These are phyloP conservation scores for Reinhardtius hippoglossoides DNA, from an alignment of 2,113 vertebrate species.

Conservation along the genomic window DNA sequence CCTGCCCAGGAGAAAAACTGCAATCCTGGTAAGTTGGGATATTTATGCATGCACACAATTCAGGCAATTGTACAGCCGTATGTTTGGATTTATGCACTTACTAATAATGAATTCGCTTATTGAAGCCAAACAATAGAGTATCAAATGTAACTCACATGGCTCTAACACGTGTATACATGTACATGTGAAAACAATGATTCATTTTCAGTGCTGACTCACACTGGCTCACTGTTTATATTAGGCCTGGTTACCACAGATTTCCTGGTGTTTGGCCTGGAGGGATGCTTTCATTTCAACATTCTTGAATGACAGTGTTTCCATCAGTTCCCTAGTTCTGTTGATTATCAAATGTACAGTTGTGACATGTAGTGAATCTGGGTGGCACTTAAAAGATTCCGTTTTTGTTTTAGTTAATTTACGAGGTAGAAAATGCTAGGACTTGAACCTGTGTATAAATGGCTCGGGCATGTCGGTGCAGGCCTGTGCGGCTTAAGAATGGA, in stretches of 20 bases:
- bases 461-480: slow-evolving; percentile 17
- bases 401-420: background rate
- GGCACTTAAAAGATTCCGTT: background rate
- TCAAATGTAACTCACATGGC: background rate
- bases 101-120: background rate
- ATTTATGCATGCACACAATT: slow-evolving; percentile 1
- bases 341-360: background rate
- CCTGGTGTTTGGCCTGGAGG: slow-evolving; percentile 1
- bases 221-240: background rate
- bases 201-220: background rate
- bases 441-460: slow-evolving; percentile 4
- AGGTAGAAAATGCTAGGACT: background rate
- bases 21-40: slow-evolving; percentile 83
- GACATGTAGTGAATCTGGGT: background rate
- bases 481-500: slow-evolving; percentile 11
- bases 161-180: no score
- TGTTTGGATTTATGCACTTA: background rate
- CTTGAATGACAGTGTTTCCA: background rate
- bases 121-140: background rate
- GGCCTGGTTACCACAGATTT: background rate
- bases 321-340: background rate
- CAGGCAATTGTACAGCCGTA: background rate
- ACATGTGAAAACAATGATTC: background rate
- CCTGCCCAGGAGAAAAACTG: slow-evolving; percentile 83
- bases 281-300: background rate